phyloP scores from a whole-genome alignment of 2,113 vertebrate genomes.

The Cisticola juncidis region DNA sequence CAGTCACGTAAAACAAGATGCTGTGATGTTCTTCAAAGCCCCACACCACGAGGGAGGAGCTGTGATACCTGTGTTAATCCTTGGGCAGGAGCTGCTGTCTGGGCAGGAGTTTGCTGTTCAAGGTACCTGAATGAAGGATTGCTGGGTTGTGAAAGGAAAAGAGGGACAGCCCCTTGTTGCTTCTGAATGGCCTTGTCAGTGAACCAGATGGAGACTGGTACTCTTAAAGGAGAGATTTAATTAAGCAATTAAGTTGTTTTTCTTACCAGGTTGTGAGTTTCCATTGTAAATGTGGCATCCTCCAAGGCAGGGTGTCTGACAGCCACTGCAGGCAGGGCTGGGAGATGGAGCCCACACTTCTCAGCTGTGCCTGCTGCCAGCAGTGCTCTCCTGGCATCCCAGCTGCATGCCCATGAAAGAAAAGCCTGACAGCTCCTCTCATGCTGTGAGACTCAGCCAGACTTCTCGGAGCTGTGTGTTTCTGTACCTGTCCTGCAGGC shows the following conservation, averaged over 20 bases:
- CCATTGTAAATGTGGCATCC: neutral
- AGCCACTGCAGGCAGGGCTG: neutral
- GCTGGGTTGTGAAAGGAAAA: neutral
- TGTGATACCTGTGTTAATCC: neutral
- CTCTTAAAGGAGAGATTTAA: neutral
- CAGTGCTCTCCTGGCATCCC: neutral
- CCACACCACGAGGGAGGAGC: neutral
- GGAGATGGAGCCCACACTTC: neutral
- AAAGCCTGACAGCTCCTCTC: neutral
- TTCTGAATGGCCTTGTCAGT: neutral
- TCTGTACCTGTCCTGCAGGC: neutral
- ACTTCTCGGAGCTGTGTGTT: fast-evolving
- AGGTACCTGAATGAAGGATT: neutral
- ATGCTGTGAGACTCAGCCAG: neutral
- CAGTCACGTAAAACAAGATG: neutral
- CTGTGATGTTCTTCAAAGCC: neutral
- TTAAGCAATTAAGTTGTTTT: neutral
- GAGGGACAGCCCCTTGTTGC: neutral
- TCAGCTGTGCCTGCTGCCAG: neutral
- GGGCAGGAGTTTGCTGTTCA: neutral
- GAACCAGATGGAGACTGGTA: neutral
- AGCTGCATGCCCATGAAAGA: neutral
- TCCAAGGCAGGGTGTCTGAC: neutral
- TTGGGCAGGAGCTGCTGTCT: neutral
- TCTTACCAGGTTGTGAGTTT: neutral